A percentile compares a stretch with the other conserved stretches of the same genome.
phyloP scores from a whole-genome alignment of 2,113 vertebrate species.

The Labeo catla region DNA sequence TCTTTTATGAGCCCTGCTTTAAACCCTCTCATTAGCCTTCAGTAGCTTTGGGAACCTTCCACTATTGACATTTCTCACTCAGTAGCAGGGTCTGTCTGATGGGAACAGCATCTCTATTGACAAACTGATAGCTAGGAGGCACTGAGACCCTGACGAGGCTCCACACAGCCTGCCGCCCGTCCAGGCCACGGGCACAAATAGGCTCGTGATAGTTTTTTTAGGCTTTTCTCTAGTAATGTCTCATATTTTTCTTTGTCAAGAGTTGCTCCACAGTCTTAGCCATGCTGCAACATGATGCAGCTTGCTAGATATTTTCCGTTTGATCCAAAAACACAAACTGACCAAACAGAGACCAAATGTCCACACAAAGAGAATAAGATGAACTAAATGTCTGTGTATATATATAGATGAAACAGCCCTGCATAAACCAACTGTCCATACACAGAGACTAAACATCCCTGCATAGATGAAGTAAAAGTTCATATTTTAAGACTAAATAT shows the following conservation, averaged over 20 bases:
- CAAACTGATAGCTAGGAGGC: constrained; percentile 67
- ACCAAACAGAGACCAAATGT: background rate
- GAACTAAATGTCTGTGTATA: background rate
- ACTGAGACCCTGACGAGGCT: constrained; percentile 20
- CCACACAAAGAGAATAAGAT: background rate
- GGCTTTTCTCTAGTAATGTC: background rate
- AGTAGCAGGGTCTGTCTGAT: constrained; percentile 69
- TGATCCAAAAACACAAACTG: background rate
- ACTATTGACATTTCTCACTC: constrained; percentile 76
- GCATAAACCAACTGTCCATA: too few relatives aligned
- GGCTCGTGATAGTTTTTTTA: constrained; percentile 25
- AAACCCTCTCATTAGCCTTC: constrained; percentile 72
- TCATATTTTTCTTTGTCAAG: constrained; percentile 13
- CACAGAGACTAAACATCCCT: too few relatives aligned
- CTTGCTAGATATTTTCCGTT: constrained; percentile 1
- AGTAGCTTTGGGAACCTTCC: constrained; percentile 74
- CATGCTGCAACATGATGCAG: constrained; percentile 21
- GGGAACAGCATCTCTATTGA: constrained; percentile 77
- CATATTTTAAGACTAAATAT: background rate
- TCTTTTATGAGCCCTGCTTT: constrained; percentile 74
- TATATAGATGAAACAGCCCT: too few relatives aligned
- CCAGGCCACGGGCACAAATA: constrained; percentile 31
- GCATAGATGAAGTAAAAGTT: too few relatives aligned
- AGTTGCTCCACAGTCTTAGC: constrained; percentile 22
- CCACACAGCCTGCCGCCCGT: background rate